Conservation (phyloP, 1,140 invertebrate species). For the Macrocentrus cingulum region DNA sequence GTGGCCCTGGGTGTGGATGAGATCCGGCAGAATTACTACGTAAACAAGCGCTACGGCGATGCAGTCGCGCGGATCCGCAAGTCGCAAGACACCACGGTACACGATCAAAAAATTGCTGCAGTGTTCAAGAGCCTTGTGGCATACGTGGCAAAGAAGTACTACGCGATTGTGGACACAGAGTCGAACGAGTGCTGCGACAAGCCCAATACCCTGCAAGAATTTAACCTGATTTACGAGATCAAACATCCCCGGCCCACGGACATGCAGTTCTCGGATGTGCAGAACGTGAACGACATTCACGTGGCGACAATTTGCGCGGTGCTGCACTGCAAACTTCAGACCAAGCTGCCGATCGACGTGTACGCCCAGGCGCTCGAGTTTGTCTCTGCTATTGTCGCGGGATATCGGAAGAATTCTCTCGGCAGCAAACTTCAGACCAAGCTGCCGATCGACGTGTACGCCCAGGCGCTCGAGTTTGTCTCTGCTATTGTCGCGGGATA, state of each 20-base stretch:
- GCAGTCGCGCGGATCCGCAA: constrained; percentile 42
- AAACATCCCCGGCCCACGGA: constrained; percentile 38
- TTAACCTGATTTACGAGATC: constrained; percentile 49
- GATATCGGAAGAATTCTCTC: too few species aligned
- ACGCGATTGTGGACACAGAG: constrained; percentile 48
- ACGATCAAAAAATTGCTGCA: constrained; percentile 42
- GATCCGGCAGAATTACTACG: constrained; percentile 61
- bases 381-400: too few species aligned
- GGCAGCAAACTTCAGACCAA: too few species aligned
- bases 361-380: too few species aligned
- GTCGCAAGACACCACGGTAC: constrained; percentile 37
- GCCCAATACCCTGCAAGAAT: constrained; percentile 56
- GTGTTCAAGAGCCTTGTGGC: constrained; percentile 49
- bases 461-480: too few species aligned
- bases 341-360: too few species aligned
- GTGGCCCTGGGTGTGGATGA: constrained; percentile 66
- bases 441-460: too few species aligned
- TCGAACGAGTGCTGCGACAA: constrained; percentile 40
- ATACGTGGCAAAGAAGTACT: constrained; percentile 53
- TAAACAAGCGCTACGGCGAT: constrained; percentile 50
- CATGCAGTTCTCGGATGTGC: constrained; percentile 41
- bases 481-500: too few species aligned
- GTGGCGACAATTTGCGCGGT: constrained; percentile 58
- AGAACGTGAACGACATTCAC: constrained; percentile 45
- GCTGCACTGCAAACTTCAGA: constrained; percentile 63